A percentile compares a stretch with the other conserved stretches of the same genome.
These are phyloP conservation scores for Molossus molossus DNA, from an alignment of 2,797 vertebrate genomes.

Conservation along the genomic window DNA sequence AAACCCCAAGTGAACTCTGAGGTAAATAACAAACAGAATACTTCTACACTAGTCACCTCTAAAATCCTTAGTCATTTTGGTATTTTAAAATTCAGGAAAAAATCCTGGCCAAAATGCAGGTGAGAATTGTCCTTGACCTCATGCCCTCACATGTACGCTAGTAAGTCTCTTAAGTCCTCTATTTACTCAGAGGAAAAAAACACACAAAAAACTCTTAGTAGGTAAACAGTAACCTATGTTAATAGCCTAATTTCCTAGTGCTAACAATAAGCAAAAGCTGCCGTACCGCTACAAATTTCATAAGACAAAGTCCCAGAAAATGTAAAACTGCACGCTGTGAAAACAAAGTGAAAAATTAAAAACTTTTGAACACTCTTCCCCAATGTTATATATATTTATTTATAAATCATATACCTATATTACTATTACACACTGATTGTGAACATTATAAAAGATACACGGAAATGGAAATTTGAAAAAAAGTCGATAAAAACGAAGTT, in stretches of 20 bases:
- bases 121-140: neutral
- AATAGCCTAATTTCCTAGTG: neutral
- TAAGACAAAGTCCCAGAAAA: neutral
- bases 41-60: neutral
- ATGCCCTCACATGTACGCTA: neutral
- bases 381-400: neutral
- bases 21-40: neutral
- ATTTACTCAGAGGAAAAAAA: neutral
- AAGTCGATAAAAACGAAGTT: neutral
- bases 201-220: neutral
- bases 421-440: neutral
- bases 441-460: neutral
- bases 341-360: conserved; percentile 7
- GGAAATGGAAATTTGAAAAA: conserved; percentile 34
- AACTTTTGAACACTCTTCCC: neutral
- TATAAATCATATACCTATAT: neutral
- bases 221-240: neutral
- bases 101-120: neutral
- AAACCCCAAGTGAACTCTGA: neutral
- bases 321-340: neutral
- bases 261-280: neutral
- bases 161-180: neutral
- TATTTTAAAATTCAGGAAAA: conserved; percentile 40
- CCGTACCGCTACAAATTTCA: neutral
- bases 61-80: conserved; percentile 12